Conservation (phyloP, 2,888 invertebrate species). For the Epinotia nisella region DNA sequence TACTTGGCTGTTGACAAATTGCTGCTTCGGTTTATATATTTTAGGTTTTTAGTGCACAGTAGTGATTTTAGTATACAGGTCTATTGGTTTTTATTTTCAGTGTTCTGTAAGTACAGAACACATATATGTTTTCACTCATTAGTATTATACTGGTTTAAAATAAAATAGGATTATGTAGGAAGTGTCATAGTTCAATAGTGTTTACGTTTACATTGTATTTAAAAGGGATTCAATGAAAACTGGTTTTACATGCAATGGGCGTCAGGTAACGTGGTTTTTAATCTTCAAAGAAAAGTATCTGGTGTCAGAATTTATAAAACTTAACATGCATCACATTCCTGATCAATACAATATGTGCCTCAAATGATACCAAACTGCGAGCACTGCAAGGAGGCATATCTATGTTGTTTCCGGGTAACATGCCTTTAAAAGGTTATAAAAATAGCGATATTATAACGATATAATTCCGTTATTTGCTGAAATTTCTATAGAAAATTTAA, state of each 20-base stretch:
- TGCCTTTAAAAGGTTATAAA: too few relatives aligned
- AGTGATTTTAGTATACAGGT: slow-evolving; percentile 1
- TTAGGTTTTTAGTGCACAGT: background rate
- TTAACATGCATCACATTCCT: slow-evolving; percentile 3
- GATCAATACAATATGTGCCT: background rate
- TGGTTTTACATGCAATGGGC: background rate
- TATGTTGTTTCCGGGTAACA: background rate
- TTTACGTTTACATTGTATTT: background rate
- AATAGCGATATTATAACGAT: too few relatives aligned
- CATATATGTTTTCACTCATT: too few relatives aligned
- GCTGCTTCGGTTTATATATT: slow-evolving; percentile 7
- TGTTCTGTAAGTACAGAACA: background rate
- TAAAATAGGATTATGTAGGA: background rate
- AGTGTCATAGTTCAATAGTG: background rate
- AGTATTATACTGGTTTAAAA: background rate
- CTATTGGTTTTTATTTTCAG: background rate
- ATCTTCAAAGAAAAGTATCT: background rate
- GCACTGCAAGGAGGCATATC: background rate
- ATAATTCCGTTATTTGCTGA: too few relatives aligned
- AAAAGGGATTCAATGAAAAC: background rate
- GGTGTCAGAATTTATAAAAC: background rate
- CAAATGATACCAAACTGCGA: background rate
- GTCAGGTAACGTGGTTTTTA: background rate
- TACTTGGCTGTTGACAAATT: slow-evolving; percentile 64
- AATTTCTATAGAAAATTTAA: too few relatives aligned